Conservation (phyloP, 2,113 vertebrate genomes). For the Lamprotornis superbus region DNA sequence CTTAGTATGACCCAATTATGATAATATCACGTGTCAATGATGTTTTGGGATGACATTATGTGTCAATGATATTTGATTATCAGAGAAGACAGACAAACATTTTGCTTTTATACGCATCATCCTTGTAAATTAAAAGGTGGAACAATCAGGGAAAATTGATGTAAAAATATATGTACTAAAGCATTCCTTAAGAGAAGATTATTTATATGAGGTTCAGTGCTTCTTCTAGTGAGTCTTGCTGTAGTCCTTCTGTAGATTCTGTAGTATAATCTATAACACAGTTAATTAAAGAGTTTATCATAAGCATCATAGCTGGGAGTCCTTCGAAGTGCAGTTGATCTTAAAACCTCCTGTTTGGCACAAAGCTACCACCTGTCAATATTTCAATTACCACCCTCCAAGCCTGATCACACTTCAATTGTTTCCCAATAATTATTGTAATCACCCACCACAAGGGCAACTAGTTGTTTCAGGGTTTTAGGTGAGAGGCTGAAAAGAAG, state of each 20-base stretch:
- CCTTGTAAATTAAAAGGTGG: neutral
- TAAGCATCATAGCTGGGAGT: constrained; percentile 40
- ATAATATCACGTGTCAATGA: neutral
- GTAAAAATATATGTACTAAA: neutral
- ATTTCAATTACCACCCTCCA: constrained; percentile 70
- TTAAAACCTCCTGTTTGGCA: constrained; percentile 72
- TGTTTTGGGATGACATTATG: neutral
- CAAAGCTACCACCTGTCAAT: constrained; percentile 85
- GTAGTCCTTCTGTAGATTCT: neutral
- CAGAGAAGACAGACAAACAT: neutral
- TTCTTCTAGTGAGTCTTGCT: neutral
- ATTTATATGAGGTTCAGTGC: neutral
- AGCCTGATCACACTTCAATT: constrained; percentile 83
- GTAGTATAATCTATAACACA: neutral
- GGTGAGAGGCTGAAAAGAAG: constrained; percentile 55
- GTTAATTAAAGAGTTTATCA: constrained; percentile 3
- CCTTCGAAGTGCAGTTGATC: constrained; percentile 47
- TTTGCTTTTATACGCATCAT: neutral
- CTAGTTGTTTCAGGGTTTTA: constrained; percentile 75
- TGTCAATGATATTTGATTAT: neutral
- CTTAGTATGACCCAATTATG: neutral
- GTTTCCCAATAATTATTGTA: constrained; percentile 84
- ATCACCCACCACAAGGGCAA: constrained; percentile 78
- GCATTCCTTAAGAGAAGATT: neutral
- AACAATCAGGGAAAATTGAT: neutral